Conservation (phyloP, 2,113 vertebrate genomes). For the Mugil cephalus region DNA sequence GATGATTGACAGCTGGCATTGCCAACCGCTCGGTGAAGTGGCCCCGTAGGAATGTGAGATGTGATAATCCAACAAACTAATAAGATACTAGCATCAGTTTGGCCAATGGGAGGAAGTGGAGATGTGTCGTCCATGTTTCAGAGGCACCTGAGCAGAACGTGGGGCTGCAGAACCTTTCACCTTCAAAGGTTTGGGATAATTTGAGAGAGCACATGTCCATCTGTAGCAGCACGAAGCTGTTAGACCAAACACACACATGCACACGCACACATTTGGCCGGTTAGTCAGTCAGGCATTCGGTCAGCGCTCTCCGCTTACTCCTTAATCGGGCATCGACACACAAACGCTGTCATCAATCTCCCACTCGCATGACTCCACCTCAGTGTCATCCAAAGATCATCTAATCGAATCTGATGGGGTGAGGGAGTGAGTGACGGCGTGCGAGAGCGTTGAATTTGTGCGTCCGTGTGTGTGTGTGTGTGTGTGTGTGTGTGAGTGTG, state of each 20-base stretch:
- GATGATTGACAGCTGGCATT: too few relatives aligned
- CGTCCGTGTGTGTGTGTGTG: slow-evolving; percentile 27
- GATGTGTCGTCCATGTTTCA: too few relatives aligned
- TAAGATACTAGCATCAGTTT: too few relatives aligned
- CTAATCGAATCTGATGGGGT: slow-evolving; percentile 63
- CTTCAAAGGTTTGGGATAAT: slow-evolving; percentile 41
- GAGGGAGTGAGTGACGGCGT: slow-evolving; percentile 53
- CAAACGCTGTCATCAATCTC: slow-evolving; percentile 16
- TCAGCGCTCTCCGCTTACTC: slow-evolving; percentile 19
- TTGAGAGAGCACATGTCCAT: slow-evolving; percentile 26
- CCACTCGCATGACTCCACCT: slow-evolving; percentile 27
- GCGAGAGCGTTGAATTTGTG: slow-evolving; percentile 20
- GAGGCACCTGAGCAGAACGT: neutral
- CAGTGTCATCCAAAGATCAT: slow-evolving; percentile 34
- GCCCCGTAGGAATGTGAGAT: too few relatives aligned
- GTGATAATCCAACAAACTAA: too few relatives aligned
- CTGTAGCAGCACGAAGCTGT: slow-evolving; percentile 38
- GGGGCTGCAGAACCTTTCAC: slow-evolving; percentile 6
- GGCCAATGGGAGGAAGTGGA: too few relatives aligned
- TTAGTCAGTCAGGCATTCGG: slow-evolving; percentile 20
- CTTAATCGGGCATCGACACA: slow-evolving; percentile 46
- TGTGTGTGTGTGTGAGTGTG: slow-evolving; percentile 45
- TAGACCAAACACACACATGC: slow-evolving; percentile 18
- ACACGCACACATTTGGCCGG: slow-evolving; percentile 1
- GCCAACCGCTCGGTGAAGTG: too few relatives aligned